Base-by-base conservation (phyloP, 2,113 vertebrate species). In the Ameiurus melas region DNA sequence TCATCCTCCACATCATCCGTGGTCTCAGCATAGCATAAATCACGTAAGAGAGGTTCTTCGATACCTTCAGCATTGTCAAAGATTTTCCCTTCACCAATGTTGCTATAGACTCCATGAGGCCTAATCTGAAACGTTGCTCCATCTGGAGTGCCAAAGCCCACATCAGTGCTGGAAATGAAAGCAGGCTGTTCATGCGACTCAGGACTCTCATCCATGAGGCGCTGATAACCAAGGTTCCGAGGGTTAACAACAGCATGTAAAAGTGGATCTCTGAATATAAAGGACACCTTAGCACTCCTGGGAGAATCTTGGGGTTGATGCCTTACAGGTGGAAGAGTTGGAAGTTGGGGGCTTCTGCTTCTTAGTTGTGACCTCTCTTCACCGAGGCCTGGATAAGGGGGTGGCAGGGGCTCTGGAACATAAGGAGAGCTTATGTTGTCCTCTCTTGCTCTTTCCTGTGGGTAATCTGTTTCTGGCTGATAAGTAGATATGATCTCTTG, bases 221-320 rank as follows among this genome's bases (percentile, higher is more conserved):
- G 94, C 83, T 98, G 96, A 60, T 98, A 99, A 90, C 96, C 96
- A 20, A 96, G 94, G 68, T 95, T 96, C 89, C 96, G 96, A 2
- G 97, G 93, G 88, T 90, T 96, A 78, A 96, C 92, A 78, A 96
- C 92, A 27, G 70, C 75, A 90, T 96, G 97, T 92, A 97, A 92
- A 71, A 93, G 94, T 20, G 97, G 97, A 91, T 98, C 96, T 90
- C 97, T 97, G 91, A 99, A 99, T 90, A 99, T 99, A 92, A 99
- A 99, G 81, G 97, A 99, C 92, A 99, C 98, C 95, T 99, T 99
- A 88, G 98, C 96, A 92, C 96, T 98, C 73, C 97, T 94, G 10
- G 97, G 97, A 78, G 97, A 98, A 90, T 97, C 97, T 92, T 99
- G 97, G 91, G 95, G 94, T 96, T 96, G 97, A 92, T 96, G 97